These are phyloP conservation scores for Leptogaster cylindrica DNA, from an alignment of 2,888 invertebrate species.

Conservation along the genomic window DNA sequence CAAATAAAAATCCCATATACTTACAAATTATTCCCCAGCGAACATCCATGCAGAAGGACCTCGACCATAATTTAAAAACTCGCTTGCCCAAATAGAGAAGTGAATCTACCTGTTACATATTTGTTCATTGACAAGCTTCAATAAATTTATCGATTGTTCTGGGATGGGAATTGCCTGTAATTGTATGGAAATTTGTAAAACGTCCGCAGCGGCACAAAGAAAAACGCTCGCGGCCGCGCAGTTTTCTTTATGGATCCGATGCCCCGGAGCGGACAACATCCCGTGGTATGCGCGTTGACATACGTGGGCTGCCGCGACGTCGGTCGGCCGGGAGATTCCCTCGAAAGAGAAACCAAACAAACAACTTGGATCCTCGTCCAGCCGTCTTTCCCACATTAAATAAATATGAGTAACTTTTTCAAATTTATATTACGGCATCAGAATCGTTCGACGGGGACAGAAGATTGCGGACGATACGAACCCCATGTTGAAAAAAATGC, in stretches of 20 bases:
- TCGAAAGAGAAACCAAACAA: neutral
- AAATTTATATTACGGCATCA: neutral
- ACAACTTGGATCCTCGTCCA: neutral
- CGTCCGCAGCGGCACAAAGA: neutral
- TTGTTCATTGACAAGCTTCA: neutral
- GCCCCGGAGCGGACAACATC: neutral
- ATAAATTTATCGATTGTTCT: neutral
- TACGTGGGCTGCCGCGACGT: neutral
- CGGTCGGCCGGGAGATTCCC: neutral
- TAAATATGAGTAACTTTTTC: neutral
- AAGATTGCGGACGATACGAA: no score
- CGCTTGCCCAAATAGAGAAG: neutral
- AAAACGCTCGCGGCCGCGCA: neutral
- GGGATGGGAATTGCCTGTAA: neutral
- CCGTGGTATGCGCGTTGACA: neutral
- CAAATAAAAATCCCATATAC: no score
- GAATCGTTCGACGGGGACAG: no score
- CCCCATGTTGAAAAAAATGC: no score
- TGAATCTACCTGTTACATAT: neutral
- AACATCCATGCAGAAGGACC: no score
- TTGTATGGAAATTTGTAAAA: slow-evolving; percentile 6
- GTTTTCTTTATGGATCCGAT: neutral
- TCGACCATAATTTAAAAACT: no score
- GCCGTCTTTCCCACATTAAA: neutral
- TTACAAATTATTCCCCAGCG: no score